Base-by-base conservation (phyloP, 2,797 vertebrate genomes). In the Falco columbarius region DNA sequence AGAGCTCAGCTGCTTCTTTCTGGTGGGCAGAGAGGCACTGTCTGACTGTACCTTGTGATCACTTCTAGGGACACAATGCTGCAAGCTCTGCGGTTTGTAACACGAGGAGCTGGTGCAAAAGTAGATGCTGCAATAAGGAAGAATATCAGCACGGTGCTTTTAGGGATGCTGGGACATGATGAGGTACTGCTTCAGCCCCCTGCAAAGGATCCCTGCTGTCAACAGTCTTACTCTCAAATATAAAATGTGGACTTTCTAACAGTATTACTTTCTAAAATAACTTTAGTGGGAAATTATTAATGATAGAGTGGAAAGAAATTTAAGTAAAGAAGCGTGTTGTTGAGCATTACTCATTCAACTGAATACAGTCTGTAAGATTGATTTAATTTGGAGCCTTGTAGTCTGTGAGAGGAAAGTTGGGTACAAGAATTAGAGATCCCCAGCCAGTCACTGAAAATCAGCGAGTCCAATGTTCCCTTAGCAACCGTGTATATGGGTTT, bases 141-240 rank as follows among this genome's bases (percentile, higher is more conserved):
- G 97, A 99, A 97, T 93, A 99, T 99, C 95, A 98, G 98, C 97
- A 98, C 97, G 0, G 98, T 98, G 81, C 98, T 99, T 81, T 98
- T 99, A 1, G 98, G 99, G 98, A 99, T 99, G 99, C 98, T 99
- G 98, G 99, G 99, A 97, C 99, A 99, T 0, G 99, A 99, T 29
- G 99, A 99, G 99, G 99, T 99, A 99, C 3, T 49, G 55, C 79
- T 70, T 24, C 56, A 21, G 40, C 18, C 44, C 73, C 68, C 68
- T 82, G 54, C 12, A 20, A 38, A 65, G 38, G 24, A 68, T 40
- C 10, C 26, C 65, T 66, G 52, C n/a, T 89, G 40, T 58, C 55
- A 59, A 14, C 18, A 38, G 52, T 51, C 63, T 68, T n/a, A 54
- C 9, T 86, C 30, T 68, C 71, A 13, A 29, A 51, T 27, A 74